Conservation (phyloP, 2,113 vertebrate genomes). For the Taurulus bubalis region DNA sequence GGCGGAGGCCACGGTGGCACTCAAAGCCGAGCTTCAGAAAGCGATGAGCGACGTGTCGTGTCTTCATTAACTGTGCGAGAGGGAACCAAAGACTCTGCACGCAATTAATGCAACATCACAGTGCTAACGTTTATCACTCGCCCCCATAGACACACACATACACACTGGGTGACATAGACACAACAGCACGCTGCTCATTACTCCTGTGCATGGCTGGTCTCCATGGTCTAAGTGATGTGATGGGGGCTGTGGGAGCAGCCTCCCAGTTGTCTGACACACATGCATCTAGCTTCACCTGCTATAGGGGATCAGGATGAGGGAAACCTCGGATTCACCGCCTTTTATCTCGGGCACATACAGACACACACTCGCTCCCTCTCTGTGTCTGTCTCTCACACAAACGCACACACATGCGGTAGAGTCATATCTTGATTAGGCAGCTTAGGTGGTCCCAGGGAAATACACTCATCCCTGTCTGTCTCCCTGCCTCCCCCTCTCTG, state of each 20-base stretch:
- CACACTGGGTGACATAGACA: conserved; percentile 62
- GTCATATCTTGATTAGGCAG: conserved; percentile 82
- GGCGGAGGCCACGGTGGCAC: conserved; percentile 70
- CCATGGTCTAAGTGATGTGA: conserved; percentile 70
- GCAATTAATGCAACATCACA: conserved; percentile 84
- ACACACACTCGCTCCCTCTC: conserved; percentile 31
- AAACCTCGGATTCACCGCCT: conserved; percentile 77
- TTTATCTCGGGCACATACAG: conserved; percentile 72
- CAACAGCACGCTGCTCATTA: conserved; percentile 76
- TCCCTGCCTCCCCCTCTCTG: conserved; percentile 67
- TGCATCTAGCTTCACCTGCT: conserved; percentile 55
- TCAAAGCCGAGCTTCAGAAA: conserved; percentile 59
- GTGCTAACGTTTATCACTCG: conserved; percentile 69
- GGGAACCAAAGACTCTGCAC: conserved; percentile 74
- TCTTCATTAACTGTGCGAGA: conserved; percentile 75
- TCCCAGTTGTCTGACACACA: conserved; percentile 48
- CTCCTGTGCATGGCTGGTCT: conserved; percentile 68
- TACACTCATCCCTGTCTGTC: conserved; percentile 75
- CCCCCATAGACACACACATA: conserved; percentile 53
- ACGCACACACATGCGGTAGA: conserved; percentile 51
- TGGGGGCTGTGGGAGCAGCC: conserved; percentile 68
- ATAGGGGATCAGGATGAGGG: conserved; percentile 72
- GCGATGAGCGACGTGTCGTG: conserved; percentile 61
- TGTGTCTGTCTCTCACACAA: conserved; percentile 16
- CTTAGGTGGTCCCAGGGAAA: conserved; percentile 79